Conservation (phyloP, 2,888 invertebrate genomes). For the Andrena fulva region DNA sequence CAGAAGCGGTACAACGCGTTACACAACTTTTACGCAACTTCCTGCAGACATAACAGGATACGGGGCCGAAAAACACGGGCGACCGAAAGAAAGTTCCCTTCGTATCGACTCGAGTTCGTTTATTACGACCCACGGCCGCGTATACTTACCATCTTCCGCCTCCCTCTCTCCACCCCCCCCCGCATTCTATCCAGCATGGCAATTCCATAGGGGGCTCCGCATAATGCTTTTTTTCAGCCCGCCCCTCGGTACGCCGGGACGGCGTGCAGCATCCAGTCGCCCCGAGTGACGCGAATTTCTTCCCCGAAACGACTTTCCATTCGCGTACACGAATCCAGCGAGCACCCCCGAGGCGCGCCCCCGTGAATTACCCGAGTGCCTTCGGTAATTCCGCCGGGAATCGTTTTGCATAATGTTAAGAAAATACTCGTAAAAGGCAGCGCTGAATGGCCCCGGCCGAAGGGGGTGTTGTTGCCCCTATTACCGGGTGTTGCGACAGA, state of each 20-base stretch:
- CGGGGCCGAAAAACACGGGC: slow-evolving; percentile 49
- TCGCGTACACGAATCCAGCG: slow-evolving; percentile 62
- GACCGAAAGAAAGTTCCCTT: slow-evolving; percentile 54
- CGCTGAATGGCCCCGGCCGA: slow-evolving; percentile 20
- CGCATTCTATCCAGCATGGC: slow-evolving; percentile 46
- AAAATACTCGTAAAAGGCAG: slow-evolving; percentile 68
- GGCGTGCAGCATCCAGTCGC: slow-evolving; percentile 52
- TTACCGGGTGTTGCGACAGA: slow-evolving; percentile 51
- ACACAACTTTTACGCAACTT: slow-evolving; percentile 58
- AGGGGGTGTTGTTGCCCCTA: slow-evolving; percentile 34
- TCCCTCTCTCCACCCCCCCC: slow-evolving; percentile 28
- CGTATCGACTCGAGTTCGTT: slow-evolving; percentile 52
- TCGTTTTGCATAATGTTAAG: slow-evolving; percentile 75
- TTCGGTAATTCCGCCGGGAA: slow-evolving; percentile 70
- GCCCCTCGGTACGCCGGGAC: slow-evolving; percentile 43
- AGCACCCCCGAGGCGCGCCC: slow-evolving; percentile 65
- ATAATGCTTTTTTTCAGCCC: slow-evolving; percentile 70
- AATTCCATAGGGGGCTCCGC: slow-evolving; percentile 69
- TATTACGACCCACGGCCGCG: slow-evolving; percentile 56
- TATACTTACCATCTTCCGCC: slow-evolving; percentile 50
- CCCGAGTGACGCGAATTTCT: slow-evolving; percentile 72
- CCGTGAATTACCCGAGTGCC: slow-evolving; percentile 70
- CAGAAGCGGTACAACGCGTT: slow-evolving; percentile 14
- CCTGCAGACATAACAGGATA: slow-evolving; percentile 42
- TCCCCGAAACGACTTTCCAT: slow-evolving; percentile 71